These are phyloP conservation scores for Popillia japonica DNA, from an alignment of 1,140 invertebrate species.

Conservation along the genomic window DNA sequence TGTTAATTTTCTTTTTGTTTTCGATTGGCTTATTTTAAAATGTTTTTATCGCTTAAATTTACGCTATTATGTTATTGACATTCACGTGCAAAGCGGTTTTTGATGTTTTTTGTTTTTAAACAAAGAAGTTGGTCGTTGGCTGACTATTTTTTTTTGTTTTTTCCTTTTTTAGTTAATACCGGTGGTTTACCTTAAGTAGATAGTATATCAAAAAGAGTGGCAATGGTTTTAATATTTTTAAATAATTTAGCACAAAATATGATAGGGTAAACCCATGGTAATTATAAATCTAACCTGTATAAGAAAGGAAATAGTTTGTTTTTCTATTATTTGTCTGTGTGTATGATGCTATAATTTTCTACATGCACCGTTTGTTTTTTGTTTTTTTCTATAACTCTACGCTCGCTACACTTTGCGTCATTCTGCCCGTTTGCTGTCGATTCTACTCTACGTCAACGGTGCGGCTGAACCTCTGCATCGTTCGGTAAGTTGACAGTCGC, in stretches of 20 bases:
- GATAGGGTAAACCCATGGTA: background rate
- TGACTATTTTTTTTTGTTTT: constrained; percentile 1
- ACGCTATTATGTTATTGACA: constrained; percentile 28
- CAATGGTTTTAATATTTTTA: too few species aligned
- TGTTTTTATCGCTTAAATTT: constrained; percentile 27
- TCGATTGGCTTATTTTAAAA: constrained; percentile 37
- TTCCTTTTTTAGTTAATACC: constrained; percentile 10
- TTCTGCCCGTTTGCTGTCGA: constrained; percentile 57
- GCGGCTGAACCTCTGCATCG: constrained; percentile 49
- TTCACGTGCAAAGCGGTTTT: constrained; percentile 29
- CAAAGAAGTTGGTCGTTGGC: background rate
- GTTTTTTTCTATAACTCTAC: constrained; percentile 61
- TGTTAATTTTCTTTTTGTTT: constrained; percentile 17
- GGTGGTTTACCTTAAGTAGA: too few species aligned
- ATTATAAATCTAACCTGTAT: constrained; percentile 3
- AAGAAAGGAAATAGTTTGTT: constrained; percentile 38
- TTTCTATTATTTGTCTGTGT: constrained; percentile 49
- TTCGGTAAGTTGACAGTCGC: constrained; percentile 57
- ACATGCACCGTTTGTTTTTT: constrained; percentile 61
- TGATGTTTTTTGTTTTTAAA: constrained; percentile 20
- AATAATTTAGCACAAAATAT: too few species aligned
- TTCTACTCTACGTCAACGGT: constrained; percentile 49
- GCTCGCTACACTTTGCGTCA: constrained; percentile 59
- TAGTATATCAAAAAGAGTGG: too few species aligned
- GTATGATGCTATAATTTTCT: constrained; percentile 57